phyloP scores from a whole-genome alignment of 2,888 invertebrate species.

The Dynastes tityus region DNA sequence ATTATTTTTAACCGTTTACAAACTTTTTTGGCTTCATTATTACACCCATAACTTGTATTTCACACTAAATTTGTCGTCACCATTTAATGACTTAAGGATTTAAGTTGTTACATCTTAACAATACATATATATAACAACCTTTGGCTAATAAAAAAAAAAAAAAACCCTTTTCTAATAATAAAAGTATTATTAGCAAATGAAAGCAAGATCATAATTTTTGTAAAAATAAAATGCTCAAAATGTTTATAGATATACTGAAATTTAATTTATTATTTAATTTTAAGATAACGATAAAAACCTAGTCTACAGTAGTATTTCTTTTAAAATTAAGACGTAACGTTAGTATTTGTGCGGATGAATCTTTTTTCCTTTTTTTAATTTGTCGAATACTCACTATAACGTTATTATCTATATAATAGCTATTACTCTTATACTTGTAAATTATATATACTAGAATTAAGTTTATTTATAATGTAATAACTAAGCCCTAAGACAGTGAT shows the following conservation, averaged over 20 bases:
- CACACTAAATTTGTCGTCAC: too few species aligned
- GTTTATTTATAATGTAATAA: conserved; percentile 33
- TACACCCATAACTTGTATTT: too few species aligned
- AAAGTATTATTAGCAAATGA: background rate
- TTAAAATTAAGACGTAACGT: conserved; percentile 12
- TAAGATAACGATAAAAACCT: conserved; percentile 34
- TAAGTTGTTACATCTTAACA: conserved; percentile 3
- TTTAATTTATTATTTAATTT: conserved; percentile 43
- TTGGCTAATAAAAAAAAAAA: background rate
- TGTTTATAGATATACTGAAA: conserved; percentile 40
- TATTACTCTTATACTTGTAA: conserved; percentile 23
- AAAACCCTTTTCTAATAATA: background rate
- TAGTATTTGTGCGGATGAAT: conserved; percentile 25
- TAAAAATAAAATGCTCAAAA: conserved; percentile 32
- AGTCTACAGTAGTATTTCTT: conserved; percentile 39
- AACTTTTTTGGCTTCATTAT: too few species aligned
- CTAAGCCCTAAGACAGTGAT: too few species aligned
- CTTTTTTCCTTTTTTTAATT: conserved; percentile 1
- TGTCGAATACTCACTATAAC: conserved; percentile 36
- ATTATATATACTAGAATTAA: conserved; percentile 31
- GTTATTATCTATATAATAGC: conserved; percentile 16
- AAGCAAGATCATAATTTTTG: background rate
- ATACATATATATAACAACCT: conserved; percentile 5
- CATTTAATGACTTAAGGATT: background rate
- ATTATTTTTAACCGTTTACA: background rate